Evolutionary conservation across 2,113 vertebrate species (phyloP).

Genomic region (Glaucidium brasilianum): DNA sequence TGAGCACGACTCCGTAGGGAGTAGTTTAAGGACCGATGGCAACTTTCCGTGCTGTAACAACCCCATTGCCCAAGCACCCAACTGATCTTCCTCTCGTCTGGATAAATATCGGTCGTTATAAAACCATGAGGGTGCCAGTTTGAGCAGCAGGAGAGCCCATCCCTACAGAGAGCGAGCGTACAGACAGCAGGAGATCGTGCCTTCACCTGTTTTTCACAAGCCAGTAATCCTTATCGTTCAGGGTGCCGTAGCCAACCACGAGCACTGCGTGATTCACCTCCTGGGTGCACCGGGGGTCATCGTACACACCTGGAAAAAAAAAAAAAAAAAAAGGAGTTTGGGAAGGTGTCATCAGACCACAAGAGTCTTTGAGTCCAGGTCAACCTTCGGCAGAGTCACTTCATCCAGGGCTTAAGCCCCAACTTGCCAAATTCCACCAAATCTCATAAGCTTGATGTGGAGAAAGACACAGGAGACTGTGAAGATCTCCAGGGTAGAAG

Average conservation of each 20-base stretch:
- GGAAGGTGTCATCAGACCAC: not conserved
- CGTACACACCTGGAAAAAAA: constrained; percentile 84
- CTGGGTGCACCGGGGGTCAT: constrained; percentile 78
- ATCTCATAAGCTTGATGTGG: accelerated
- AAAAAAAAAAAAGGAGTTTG: no score
- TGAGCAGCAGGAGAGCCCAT: not conserved
- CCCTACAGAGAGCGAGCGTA: accelerated
- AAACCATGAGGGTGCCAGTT: no score
- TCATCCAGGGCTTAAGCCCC: not conserved
- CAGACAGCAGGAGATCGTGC: accelerated
- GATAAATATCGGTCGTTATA: accelerated
- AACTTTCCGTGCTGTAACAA: accelerated
- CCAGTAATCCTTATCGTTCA: constrained; percentile 86
- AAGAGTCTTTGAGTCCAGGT: accelerated
- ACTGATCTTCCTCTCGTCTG: not conserved
- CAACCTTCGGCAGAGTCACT: not conserved
- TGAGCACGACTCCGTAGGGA: not conserved
- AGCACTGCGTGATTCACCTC: constrained; percentile 84
- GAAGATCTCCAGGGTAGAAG: not conserved
- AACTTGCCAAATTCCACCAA: not conserved
- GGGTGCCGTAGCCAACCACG: constrained; percentile 83
- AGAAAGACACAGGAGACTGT: not conserved
- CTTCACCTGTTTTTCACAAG: constrained; percentile 94
- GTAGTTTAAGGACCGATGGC: accelerated
- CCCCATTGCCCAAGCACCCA: not conserved